Percentiles rank a stretch among this genome's conserved stretches.
phyloP scores from a whole-genome alignment of 30 jellyfish, hydroid and myxozoan species.

The Pseudorhiza aurosa region DNA sequence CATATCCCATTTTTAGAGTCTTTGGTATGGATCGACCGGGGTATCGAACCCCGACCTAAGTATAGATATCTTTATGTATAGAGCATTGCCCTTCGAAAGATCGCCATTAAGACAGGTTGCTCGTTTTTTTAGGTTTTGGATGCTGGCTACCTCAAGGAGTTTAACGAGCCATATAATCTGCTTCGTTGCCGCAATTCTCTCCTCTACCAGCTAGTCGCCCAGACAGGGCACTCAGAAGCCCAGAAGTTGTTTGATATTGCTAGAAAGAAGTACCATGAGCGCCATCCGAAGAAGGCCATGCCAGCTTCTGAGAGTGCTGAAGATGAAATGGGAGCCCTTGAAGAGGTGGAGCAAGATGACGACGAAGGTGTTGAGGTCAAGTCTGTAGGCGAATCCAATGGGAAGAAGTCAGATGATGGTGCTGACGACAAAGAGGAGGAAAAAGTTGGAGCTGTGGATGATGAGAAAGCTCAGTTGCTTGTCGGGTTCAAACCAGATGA shows the following conservation, averaged over 20 bases:
- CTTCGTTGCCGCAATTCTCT: constrained; percentile 84
- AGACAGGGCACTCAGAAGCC: constrained; percentile 93
- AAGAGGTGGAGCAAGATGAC: constrained; percentile 44
- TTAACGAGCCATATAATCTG: constrained; percentile 82
- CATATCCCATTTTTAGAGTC: no score
- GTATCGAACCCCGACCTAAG: no score
- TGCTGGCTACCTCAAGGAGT: constrained; percentile 89
- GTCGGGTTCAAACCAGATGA: constrained; percentile 49
- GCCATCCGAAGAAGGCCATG: constrained; percentile 47
- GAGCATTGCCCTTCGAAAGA: no score
- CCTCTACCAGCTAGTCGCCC: constrained; percentile 83
- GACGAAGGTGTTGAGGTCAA: constrained; percentile 52
- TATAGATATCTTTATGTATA: no score
- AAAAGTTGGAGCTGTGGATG: background rate
- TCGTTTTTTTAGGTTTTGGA: constrained; percentile 78
- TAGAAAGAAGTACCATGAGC: constrained; percentile 64
- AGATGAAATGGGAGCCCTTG: constrained; percentile 80
- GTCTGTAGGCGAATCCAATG: constrained; percentile 4
- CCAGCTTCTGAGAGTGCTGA: constrained; percentile 15
- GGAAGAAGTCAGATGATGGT: background rate
- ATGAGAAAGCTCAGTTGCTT: constrained; percentile 38
- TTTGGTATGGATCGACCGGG: no score
- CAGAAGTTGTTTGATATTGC: constrained; percentile 90
- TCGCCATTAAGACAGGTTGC: no score
- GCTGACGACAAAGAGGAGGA: background rate